Evolutionary conservation across 2,888 invertebrate species (phyloP).

Genomic region (Brassicogethes aeneus): DNA sequence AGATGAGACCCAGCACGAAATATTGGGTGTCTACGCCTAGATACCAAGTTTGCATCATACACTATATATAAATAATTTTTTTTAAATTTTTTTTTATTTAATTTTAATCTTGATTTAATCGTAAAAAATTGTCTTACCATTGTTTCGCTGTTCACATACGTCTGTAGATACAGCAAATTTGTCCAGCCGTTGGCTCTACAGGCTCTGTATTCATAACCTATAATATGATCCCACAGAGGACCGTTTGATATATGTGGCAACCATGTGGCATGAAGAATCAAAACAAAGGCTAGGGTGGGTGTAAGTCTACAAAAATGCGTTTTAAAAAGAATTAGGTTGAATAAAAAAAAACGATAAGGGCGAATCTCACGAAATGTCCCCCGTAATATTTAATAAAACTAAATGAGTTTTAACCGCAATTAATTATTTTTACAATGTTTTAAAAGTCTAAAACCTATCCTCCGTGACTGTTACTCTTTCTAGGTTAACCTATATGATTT

Average conservation of each 20-base stretch:
- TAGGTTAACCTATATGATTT: too few relatives aligned
- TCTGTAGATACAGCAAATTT: slow-evolving; percentile 28
- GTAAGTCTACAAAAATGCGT: slow-evolving; percentile 23
- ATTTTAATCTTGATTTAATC: too few relatives aligned
- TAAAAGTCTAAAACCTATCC: too few relatives aligned
- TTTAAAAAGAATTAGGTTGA: too few relatives aligned
- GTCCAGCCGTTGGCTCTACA: slow-evolving; percentile 29
- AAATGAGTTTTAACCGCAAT: too few relatives aligned
- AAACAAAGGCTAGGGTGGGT: slow-evolving; percentile 19
- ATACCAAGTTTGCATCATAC: slow-evolving; percentile 26
- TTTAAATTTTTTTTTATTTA: background rate
- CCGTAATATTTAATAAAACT: too few relatives aligned
- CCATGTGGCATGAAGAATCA: slow-evolving; percentile 25
- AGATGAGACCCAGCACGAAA: slow-evolving; percentile 19
- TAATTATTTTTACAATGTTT: too few relatives aligned
- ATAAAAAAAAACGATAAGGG: background rate
- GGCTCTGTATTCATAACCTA: slow-evolving; percentile 22
- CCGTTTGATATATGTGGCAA: slow-evolving; percentile 23
- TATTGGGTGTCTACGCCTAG: slow-evolving; percentile 25
- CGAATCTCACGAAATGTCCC: too few relatives aligned
- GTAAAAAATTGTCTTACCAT: too few relatives aligned
- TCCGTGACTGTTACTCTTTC: too few relatives aligned
- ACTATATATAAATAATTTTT: slow-evolving; percentile 13
- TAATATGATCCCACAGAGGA: slow-evolving; percentile 23
- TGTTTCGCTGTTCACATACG: slow-evolving; percentile 18